Percentiles rank a stretch among this genome's conserved stretches.
Evolutionary conservation across 2,113 vertebrate species (phyloP).

Genomic region (Carassius gibelio): DNA sequence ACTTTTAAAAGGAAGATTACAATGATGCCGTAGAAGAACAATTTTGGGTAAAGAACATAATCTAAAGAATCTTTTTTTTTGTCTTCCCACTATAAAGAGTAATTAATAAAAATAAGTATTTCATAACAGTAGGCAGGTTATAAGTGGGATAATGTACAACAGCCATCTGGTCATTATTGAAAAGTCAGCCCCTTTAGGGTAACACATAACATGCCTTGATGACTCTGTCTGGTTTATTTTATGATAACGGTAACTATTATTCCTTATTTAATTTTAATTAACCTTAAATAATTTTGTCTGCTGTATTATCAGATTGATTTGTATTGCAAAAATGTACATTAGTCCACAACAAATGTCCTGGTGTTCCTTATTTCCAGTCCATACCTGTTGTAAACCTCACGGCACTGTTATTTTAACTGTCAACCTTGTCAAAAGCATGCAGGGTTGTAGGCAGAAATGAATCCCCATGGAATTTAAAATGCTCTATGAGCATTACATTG

Average conservation of each 20-base stretch:
- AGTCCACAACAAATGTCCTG: not conserved
- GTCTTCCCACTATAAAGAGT: not conserved
- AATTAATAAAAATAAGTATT: not conserved
- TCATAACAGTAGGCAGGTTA: not conserved
- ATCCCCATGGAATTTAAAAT: not conserved
- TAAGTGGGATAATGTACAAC: not conserved
- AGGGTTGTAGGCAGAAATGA: not conserved
- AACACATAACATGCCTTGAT: not conserved
- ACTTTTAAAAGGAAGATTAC: too few relatives aligned
- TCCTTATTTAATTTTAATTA: not conserved
- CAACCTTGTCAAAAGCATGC: not conserved
- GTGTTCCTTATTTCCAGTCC: not conserved
- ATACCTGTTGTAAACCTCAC: not conserved
- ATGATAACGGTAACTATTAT: not conserved
- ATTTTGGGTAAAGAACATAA: too few relatives aligned
- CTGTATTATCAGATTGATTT: not conserved
- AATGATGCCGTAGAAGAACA: too few relatives aligned
- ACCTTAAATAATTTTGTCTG: not conserved
- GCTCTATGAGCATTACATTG: constrained; percentile 1
- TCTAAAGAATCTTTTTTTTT: too few relatives aligned
- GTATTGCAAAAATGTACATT: not conserved
- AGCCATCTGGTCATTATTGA: not conserved
- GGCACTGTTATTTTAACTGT: not conserved
- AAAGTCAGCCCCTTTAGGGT: not conserved
- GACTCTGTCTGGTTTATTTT: not conserved